Base-by-base conservation (phyloP, 2,888 invertebrate genomes). In the Macrophya alboannulata region DNA sequence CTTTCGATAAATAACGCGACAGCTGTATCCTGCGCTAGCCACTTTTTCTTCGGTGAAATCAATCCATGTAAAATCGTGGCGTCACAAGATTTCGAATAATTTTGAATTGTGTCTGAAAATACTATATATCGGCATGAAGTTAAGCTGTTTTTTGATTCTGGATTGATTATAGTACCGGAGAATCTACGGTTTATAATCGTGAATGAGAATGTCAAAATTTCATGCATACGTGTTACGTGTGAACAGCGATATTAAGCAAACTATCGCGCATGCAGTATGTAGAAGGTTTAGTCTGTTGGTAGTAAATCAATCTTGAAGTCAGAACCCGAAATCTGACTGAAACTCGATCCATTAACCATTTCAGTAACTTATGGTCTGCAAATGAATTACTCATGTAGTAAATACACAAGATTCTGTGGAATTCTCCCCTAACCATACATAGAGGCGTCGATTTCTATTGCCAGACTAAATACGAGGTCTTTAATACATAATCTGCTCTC, bases 251-350 rank as follows among this genome's bases (percentile, higher is more conserved):
- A 8, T 17, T 1, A 71, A 71, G 40, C 37, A 31, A 37, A 68
- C 68, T 31, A 25, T n/a, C 31, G n/a, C n/a, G n/a, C 9, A 25
- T 12, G 4, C 25, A n/a, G n/a, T 71, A 31, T 15, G 40, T 9
- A n/a, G 0, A 71, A 25, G 25, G 37, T 71, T 40, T 4, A 40
- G 71, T 71, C 37, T 71, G 40, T 40, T 12, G 5, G 40, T 71
- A 71, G n/a, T 40, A 71, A 71, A 71, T 71, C 71, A 71, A 40
- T 21, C 71, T 71, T 31, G 8, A 71, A 40, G 71, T 71, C 71
- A 71, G 68, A n/a, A 5, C 71, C 71, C 71, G 15, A 40, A 71
- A 71, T 40, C 37, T 71, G 6, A 71, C 40, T 40, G 15, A 15
- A 15, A 40, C 40, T 71, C 40, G 37, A 71, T 40, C 37, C 71